Evolutionary conservation across 2,113 vertebrate genomes (phyloP).

Genomic region (Verasper variegatus): DNA sequence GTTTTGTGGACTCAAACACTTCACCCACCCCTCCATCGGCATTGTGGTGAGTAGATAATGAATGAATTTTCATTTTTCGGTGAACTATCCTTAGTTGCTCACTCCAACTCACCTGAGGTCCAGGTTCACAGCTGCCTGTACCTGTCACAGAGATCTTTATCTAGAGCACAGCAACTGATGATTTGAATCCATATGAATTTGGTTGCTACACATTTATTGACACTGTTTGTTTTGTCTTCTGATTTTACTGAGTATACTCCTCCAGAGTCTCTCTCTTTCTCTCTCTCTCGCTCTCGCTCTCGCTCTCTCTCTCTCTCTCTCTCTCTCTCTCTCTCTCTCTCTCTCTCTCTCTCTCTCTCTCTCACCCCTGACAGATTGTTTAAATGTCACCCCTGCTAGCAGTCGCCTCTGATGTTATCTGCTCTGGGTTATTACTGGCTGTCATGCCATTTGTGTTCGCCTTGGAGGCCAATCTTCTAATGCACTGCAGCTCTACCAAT

Average conservation of each 20-base stretch:
- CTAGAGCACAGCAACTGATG: background rate
- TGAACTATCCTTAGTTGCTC: too few species aligned
- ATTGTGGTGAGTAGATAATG: too few species aligned
- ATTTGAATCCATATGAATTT: background rate
- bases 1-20: too few species aligned
- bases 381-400: constrained; percentile 79
- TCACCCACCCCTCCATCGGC: too few species aligned
- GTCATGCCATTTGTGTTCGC: constrained; percentile 32
- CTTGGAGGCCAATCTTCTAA: constrained; percentile 35
- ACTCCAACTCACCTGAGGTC: too few species aligned
- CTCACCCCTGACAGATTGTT: constrained; percentile 73
- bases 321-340: background rate
- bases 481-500: constrained; percentile 20
- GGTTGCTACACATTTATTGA: background rate
- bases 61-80: too few species aligned
- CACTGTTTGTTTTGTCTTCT: background rate
- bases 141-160: too few species aligned
- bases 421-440: constrained; percentile 67
- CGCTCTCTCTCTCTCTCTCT: background rate
- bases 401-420: constrained; percentile 73
- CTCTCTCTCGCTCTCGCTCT: background rate
- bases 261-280: background rate
- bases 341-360: background rate
- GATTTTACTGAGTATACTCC: background rate
- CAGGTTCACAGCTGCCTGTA: too few species aligned